Evolutionary conservation across 23 tunicate species (phyloP).

Genomic region (Oikopleura albicans): DNA sequence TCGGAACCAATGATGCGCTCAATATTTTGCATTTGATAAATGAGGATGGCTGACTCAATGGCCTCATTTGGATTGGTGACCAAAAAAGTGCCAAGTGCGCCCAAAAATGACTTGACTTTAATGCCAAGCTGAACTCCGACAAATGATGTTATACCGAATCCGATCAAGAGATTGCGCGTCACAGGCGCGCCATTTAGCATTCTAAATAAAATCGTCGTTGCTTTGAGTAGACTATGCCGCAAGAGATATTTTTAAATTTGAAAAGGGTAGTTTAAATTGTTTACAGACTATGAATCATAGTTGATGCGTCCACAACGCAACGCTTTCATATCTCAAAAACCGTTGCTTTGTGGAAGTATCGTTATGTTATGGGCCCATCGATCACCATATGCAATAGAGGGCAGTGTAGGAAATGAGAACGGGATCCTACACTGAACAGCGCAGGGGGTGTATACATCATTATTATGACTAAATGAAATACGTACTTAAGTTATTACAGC

Average conservation of each 20-base stretch:
- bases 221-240: no score
- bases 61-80: neutral
- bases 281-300: neutral
- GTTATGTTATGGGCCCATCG: no score
- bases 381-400: no score
- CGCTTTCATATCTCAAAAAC: no score
- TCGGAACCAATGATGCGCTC: constrained; percentile 6
- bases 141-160: neutral
- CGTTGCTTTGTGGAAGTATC: neutral
- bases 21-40: neutral
- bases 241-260: no score
- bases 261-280: no score
- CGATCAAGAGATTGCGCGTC: neutral
- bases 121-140: neutral
- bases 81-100: neutral
- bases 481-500: no score
- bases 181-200: constrained; percentile 9
- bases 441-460: no score
- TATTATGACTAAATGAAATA: no score
- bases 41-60: neutral
- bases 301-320: no score
- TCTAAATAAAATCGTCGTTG: neutral
- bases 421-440: no score
- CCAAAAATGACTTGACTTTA: neutral
- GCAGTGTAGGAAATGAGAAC: no score